These are phyloP conservation scores for Euura saliciscinereae DNA, from an alignment of 1,140 invertebrate genomes.

Conservation along the genomic window DNA sequence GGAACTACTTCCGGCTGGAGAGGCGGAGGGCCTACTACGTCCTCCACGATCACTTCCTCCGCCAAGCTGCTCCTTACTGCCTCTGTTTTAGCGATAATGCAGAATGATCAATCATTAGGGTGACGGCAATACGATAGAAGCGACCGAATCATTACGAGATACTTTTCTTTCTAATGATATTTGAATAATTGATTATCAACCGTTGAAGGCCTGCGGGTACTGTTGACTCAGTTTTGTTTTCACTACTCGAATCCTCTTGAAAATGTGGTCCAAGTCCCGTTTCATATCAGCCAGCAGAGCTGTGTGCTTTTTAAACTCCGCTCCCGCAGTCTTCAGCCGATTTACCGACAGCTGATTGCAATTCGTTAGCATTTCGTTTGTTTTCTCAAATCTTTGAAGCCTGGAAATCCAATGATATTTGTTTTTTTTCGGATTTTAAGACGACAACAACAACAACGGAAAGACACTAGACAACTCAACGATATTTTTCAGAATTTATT, in stretches of 20 bases:
- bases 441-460: constrained; percentile 16
- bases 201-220: constrained; percentile 84
- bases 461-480: too few species aligned
- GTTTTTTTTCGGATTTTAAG: constrained; percentile 18
- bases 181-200: constrained; percentile 41
- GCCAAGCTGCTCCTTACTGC: constrained; percentile 69
- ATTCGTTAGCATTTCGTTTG: constrained; percentile 96
- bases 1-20: constrained; percentile 48
- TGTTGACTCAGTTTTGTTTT: constrained; percentile 83
- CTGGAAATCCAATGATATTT: constrained; percentile 64
- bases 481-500: too few species aligned
- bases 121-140: too few species aligned
- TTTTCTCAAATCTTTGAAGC: constrained; percentile 95
- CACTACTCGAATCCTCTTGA: constrained; percentile 76
- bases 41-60: constrained; percentile 62
- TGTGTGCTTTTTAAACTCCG: constrained; percentile 90
- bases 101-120: too few species aligned
- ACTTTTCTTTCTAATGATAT: not conserved
- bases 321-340: constrained; percentile 78
- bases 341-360: constrained; percentile 87
- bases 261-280: constrained; percentile 78
- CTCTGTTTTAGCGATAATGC: constrained; percentile 42
- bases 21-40: constrained; percentile 43
- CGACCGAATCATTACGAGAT: too few species aligned
- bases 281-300: constrained; percentile 80